phyloP scores from a whole-genome alignment of 2,113 vertebrate species.

The Syngnathoides biaculeatus region DNA sequence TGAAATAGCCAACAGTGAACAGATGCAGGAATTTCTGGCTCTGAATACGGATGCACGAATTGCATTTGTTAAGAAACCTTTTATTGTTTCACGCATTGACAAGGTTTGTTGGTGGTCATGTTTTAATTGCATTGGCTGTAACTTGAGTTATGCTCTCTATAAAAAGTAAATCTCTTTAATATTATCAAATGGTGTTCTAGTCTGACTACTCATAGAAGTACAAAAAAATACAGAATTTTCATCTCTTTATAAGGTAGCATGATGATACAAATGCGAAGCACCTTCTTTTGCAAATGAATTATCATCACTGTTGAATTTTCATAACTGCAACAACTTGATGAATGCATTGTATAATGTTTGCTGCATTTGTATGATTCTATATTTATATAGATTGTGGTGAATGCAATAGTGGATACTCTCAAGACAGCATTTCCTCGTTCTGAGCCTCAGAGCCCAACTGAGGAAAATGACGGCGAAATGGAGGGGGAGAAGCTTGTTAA shows the following conservation, averaged over 20 bases:
- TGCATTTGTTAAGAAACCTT: constrained; percentile 94
- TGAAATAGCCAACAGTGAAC: constrained; percentile 89
- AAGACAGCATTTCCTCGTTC: constrained; percentile 94
- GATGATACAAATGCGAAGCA: not conserved
- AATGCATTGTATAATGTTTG: not conserved
- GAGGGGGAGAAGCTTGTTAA: constrained; percentile 74
- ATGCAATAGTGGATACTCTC: constrained; percentile 92
- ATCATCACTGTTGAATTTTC: not conserved
- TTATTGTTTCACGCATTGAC: constrained; percentile 91
- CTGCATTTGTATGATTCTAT: not conserved
- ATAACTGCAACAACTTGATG: not conserved
- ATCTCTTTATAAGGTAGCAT: not conserved
- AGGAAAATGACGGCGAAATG: constrained; percentile 81
- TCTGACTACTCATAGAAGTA: not conserved
- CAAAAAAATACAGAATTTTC: not conserved
- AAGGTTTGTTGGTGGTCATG: constrained; percentile 72
- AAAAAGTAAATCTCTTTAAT: not conserved
- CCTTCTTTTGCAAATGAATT: not conserved
- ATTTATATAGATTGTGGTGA: constrained; percentile 84
- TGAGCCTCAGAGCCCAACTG: constrained; percentile 92
- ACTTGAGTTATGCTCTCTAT: not conserved
- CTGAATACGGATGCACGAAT: constrained; percentile 94
- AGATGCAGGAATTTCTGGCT: constrained; percentile 95
- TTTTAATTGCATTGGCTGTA: too few species aligned
- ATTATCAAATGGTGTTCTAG: not conserved